Evolutionary conservation across 2,797 vertebrate species (phyloP).

Genomic region (Tympanoctomys barrerae): DNA sequence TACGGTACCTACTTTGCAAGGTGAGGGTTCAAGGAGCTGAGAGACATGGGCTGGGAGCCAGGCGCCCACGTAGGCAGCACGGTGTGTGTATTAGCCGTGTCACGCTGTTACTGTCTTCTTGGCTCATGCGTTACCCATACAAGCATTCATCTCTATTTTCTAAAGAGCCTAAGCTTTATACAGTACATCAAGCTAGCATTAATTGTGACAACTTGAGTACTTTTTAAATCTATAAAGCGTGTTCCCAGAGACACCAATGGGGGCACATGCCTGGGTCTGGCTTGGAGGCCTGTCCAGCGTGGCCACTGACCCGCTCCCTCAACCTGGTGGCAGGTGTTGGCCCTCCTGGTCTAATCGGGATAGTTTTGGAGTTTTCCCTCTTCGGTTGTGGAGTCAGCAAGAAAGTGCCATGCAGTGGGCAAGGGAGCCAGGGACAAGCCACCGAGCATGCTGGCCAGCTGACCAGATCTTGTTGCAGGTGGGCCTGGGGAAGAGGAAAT

Average conservation of each 20-base stretch:
- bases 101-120: neutral
- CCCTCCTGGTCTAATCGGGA: neutral
- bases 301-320: neutral
- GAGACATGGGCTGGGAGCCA: neutral
- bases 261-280: neutral
- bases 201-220: neutral
- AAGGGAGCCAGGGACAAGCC: neutral
- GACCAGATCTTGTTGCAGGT: constrained; percentile 89
- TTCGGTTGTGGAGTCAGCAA: neutral
- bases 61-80: neutral
- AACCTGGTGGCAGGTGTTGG: neutral
- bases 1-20: neutral
- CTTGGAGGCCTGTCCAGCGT: neutral
- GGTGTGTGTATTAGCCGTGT: neutral
- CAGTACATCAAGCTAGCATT: neutral
- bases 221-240: neutral
- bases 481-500: constrained; percentile 94
- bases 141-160: neutral
- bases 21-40: neutral
- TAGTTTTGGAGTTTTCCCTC: constrained; percentile 4
- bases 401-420: neutral
- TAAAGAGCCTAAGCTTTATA: neutral
- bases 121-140: neutral
- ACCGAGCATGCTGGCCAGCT: neutral
- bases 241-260: neutral